A percentile compares a stretch with the other conserved stretches of the same genome.
phyloP scores from a whole-genome alignment of 2,888 invertebrate species.

The Eristalis tenax region DNA sequence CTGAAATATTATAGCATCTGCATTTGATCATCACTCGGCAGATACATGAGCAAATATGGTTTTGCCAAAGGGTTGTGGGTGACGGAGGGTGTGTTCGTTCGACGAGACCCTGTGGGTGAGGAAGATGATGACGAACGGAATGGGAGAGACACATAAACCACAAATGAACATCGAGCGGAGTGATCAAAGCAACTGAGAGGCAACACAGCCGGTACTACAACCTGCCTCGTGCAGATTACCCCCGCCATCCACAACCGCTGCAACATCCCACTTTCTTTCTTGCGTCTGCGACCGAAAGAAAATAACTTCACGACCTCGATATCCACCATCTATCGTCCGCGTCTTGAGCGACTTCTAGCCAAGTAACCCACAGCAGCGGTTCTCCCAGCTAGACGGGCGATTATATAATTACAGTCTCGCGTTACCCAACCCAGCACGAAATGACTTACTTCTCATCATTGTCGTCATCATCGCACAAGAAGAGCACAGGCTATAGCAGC shows the following conservation, averaged over 20 bases:
- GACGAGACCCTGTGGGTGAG: no score
- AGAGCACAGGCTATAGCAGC: background rate
- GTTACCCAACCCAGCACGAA: conserved; percentile 49
- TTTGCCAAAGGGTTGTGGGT: background rate
- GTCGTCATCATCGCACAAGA: background rate
- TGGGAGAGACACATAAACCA: no score
- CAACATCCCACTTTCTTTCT: no score
- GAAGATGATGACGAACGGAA: no score
- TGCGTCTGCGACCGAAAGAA: no score
- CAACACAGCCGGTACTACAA: no score
- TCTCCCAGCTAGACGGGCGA: conserved; percentile 23
- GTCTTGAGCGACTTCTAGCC: background rate
- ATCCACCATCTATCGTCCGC: no score
- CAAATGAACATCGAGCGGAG: no score
- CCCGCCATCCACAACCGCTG: no score
- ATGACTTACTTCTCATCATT: conserved; percentile 32
- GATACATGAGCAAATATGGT: background rate
- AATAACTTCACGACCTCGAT: no score
- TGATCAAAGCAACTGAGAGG: no score
- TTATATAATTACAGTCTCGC: conserved; percentile 54
- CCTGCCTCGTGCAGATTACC: no score
- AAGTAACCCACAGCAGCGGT: conserved; percentile 29
- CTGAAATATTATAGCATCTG: background rate
- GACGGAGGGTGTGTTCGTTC: background rate
- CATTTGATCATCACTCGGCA: background rate